phyloP scores from a whole-genome alignment of 2,888 invertebrate species.

The Drosophila neonasuta region DNA sequence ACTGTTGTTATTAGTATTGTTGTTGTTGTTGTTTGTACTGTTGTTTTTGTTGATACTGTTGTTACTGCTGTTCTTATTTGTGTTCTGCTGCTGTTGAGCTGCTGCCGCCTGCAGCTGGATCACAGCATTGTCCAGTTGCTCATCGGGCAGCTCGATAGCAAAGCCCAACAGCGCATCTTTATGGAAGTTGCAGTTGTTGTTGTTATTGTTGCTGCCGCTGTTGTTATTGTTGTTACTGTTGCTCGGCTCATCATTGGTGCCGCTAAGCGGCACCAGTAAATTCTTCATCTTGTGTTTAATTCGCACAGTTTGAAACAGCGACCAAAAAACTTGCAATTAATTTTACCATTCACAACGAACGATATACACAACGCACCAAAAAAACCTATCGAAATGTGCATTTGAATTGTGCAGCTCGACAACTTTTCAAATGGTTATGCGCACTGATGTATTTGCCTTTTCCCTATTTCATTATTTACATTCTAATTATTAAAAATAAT shows the following conservation, averaged over 20 bases:
- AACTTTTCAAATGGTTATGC: neutral
- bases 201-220: neutral
- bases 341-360: slow-evolving; percentile 38
- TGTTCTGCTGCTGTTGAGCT: slow-evolving; percentile 30
- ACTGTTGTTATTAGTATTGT: slow-evolving; percentile 25
- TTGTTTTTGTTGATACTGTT: too few relatives aligned
- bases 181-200: slow-evolving; percentile 35
- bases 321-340: slow-evolving; percentile 19
- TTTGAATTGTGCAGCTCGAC: neutral
- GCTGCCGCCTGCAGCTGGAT: slow-evolving; percentile 55
- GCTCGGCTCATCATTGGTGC: slow-evolving; percentile 27
- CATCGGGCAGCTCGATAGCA: slow-evolving; percentile 40
- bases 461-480: too few relatives aligned
- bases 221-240: neutral
- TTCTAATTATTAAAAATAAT: too few relatives aligned
- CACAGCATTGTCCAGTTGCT: slow-evolving; percentile 53
- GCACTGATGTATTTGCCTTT: too few relatives aligned
- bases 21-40: neutral
- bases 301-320: slow-evolving; percentile 14
- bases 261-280: slow-evolving; percentile 41
- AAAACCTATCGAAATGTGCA: slow-evolving; percentile 11
- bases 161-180: slow-evolving; percentile 53
- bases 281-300: slow-evolving; percentile 36
- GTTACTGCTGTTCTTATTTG: too few relatives aligned
- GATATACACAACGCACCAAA: too few relatives aligned